Base-by-base conservation (phyloP, 1,140 invertebrate species). In the Dendrolimus kikuchii region DNA sequence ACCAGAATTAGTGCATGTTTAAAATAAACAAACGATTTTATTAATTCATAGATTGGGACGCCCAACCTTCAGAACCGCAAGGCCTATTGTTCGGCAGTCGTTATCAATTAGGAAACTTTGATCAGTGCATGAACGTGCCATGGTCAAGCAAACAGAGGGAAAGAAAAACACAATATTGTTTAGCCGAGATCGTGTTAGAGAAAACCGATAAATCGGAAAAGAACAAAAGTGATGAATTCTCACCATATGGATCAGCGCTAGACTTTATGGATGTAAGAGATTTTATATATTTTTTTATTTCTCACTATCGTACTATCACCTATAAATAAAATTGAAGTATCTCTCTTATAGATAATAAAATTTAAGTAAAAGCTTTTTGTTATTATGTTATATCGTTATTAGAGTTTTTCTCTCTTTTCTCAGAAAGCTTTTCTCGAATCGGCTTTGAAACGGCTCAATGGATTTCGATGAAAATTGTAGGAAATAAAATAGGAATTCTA, bases 41-140 rank as follows among this genome's bases (percentile, higher is more conserved):
- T 23, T 23, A 23, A 23, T 23, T 48, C 38, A 8, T 38, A 90
- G 90, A 90, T 74, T 92, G 90, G 87, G 91, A 92, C 62, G 77
- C 91, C 0, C 89, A 90, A 43, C 87, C 89, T 4, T 90, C 90
- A 52, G 86, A 90, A 53, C 88, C 91, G 5, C 82, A 86, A 39
- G 91, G 91, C 5, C 64, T 91, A 5, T 66, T 92, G 0, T 87
- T 80, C 9, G 91, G 90, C 0, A 90, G 88, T 50, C 81, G 81
- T 1, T 91, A 88, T 64, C 88, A 92, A 46, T 80, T 92, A 40
- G 91, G 91, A 1, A 90, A 92, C 70, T 92, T 89, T 59, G 91
- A 92, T 57, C 89, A 92, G 64, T 92, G 91, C 49, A 64, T 91
- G 10, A 61, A 71, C n/a, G 55, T 74, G 3, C 78, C 79, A 0